These are phyloP conservation scores for Cephus runcator DNA, from an alignment of 2,888 invertebrate species.

Conservation along the genomic window DNA sequence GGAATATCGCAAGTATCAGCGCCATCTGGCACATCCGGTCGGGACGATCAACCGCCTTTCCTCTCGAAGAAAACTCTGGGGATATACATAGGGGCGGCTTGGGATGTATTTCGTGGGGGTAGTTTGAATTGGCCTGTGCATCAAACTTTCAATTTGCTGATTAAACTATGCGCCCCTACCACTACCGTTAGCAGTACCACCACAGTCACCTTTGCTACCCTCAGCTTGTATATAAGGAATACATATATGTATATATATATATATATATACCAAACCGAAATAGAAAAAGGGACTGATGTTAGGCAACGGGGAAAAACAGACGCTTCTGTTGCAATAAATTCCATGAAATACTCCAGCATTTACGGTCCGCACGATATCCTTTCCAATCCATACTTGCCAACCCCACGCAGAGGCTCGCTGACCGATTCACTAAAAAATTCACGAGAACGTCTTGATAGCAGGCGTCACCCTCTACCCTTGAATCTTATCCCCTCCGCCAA, in stretches of 20 bases:
- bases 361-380: neutral
- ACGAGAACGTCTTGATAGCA: neutral
- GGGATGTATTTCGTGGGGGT: neutral
- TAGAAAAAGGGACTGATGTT: neutral
- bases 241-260: too few species aligned
- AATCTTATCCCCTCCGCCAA: neutral
- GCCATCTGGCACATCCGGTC: neutral
- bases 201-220: neutral
- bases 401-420: neutral
- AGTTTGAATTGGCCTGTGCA: neutral
- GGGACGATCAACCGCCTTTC: neutral
- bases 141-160: slow-evolving; percentile 21
- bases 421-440: neutral
- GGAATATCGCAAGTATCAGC: neutral
- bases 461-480: neutral
- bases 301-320: neutral
- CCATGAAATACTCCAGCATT: neutral
- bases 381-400: neutral
- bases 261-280: neutral
- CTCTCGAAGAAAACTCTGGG: neutral
- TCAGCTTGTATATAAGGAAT: neutral
- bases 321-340: neutral
- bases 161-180: slow-evolving; percentile 5
- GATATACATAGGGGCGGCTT: neutral
- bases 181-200: neutral